phyloP scores from a whole-genome alignment of 2,797 vertebrate genomes.

The Myotis vivesi region DNA sequence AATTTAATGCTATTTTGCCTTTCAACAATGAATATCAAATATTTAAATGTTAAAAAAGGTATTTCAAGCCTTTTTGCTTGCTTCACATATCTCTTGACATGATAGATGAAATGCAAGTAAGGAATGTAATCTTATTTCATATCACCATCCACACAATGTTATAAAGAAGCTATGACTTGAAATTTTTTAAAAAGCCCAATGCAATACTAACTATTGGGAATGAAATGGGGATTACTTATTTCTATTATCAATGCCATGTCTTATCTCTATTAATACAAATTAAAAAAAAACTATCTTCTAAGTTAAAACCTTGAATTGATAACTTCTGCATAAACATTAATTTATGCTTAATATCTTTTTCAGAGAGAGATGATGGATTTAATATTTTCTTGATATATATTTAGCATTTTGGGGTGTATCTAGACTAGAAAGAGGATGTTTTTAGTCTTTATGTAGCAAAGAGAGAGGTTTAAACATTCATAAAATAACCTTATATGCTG shows the following conservation, averaged over 20 bases:
- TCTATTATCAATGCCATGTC: not conserved
- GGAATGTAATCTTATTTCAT: not conserved
- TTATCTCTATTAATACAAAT: not conserved
- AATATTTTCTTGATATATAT: not conserved
- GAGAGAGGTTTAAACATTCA: not conserved
- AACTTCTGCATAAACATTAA: not conserved
- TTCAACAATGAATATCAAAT: not conserved
- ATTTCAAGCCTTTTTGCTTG: not conserved
- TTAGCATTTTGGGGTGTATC: not conserved
- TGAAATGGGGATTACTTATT: not conserved
- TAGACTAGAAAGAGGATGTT: not conserved
- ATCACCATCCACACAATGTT: not conserved
- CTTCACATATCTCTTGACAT: not conserved
- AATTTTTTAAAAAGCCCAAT: not conserved
- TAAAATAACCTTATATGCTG: not conserved
- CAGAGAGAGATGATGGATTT: not conserved
- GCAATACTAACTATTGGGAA: not conserved
- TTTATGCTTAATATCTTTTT: not conserved
- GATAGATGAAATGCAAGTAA: not conserved
- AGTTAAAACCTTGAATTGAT: not conserved
- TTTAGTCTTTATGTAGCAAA: not conserved
- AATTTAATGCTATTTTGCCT: not conserved
- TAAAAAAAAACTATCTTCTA: not conserved
- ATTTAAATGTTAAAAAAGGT: not conserved
- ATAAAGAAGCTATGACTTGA: not conserved